These are phyloP conservation scores for Zele albiditarsus DNA, from an alignment of 2,888 invertebrate species.

Conservation along the genomic window DNA sequence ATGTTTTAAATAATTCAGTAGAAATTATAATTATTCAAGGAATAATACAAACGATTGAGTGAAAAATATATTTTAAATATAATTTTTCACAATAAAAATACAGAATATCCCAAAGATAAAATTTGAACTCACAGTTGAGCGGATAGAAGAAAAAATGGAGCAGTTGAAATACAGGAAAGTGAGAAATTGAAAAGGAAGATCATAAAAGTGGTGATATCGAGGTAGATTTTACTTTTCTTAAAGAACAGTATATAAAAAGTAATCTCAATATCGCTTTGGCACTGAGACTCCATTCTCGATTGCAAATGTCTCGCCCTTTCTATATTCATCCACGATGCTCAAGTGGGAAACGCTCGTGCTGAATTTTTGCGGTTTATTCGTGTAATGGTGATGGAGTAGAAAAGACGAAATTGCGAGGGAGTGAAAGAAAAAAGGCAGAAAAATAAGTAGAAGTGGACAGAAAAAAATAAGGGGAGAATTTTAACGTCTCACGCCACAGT, in stretches of 20 bases:
- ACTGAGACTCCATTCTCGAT: conserved; percentile 20
- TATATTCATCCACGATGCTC: not conserved
- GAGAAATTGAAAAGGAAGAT: not conserved
- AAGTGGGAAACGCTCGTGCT: not conserved
- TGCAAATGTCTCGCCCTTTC: conserved; percentile 15
- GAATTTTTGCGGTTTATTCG: conserved; percentile 15
- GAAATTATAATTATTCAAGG: too few species aligned
- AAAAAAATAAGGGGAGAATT: not conserved
- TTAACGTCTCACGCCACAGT: not conserved
- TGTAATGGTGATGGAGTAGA: not conserved
- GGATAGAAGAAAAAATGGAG: not conserved
- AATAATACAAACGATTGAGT: too few species aligned
- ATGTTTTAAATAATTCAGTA: too few species aligned
- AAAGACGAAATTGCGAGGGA: not conserved
- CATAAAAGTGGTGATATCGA: conserved; percentile 13
- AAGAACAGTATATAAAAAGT: not conserved
- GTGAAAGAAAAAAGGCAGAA: not conserved
- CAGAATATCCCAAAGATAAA: not conserved
- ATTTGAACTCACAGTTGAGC: not conserved
- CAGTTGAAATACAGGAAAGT: not conserved
- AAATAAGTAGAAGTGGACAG: conserved; percentile 1
- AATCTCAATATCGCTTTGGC: conserved; percentile 17
- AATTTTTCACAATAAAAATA: too few species aligned
- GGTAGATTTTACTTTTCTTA: conserved; percentile 1
- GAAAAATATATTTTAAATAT: too few species aligned